Evolutionary conservation across 2,797 vertebrate species (phyloP).

Genomic region (Todus mexicanus): DNA sequence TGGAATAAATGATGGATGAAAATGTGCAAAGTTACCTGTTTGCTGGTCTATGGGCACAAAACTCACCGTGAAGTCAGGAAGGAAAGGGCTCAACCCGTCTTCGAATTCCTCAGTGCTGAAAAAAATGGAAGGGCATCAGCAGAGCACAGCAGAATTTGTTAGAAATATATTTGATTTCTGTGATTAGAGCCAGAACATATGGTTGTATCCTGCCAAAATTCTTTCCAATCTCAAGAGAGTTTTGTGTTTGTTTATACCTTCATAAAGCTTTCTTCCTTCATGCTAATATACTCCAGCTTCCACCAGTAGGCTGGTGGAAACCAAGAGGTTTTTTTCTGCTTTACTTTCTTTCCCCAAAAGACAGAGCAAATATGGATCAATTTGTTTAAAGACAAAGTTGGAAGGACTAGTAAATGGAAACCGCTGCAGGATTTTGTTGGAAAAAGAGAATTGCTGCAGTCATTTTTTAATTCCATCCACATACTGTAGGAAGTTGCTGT

Average conservation of each 20-base stretch:
- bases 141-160: neutral
- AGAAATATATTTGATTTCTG: neutral
- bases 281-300: fast-evolving
- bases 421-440: neutral
- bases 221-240: too few relatives aligned
- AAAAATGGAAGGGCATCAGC: neutral
- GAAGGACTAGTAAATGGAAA: neutral
- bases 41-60: neutral
- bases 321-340: neutral
- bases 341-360: neutral
- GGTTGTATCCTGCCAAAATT: too few relatives aligned
- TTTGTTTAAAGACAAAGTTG: neutral
- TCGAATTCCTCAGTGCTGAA: neutral
- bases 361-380: fast-evolving
- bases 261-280: neutral
- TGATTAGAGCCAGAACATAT: too few relatives aligned
- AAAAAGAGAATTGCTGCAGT: neutral
- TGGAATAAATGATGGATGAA: too few relatives aligned
- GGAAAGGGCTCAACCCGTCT: neutral
- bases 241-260: neutral
- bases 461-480: neutral
- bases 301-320: fast-evolving
- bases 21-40: too few relatives aligned
- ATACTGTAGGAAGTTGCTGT: too few relatives aligned
- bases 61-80: neutral